A percentile compares a stretch with the other conserved stretches of the same genome.
Conservation (phyloP, 2,888 invertebrate species). For the Oxyteleia sp. region DNA sequence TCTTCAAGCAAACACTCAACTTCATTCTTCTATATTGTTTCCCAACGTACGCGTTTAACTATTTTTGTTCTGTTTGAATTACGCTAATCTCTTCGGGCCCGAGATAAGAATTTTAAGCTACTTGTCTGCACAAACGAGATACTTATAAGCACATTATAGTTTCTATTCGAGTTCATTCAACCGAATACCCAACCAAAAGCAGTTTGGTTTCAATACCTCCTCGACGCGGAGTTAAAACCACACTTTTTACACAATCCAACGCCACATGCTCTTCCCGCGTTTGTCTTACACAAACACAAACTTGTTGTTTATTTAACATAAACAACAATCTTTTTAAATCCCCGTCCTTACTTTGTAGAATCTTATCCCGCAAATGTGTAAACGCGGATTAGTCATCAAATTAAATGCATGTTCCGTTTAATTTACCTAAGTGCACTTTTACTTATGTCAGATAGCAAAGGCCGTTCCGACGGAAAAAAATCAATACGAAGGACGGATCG, state of each 20-base stretch:
- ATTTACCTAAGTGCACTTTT: constrained; percentile 62
- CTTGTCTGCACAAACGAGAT: constrained; percentile 34
- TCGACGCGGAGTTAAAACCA: constrained; percentile 18
- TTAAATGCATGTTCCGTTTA: constrained; percentile 52
- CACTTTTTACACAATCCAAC: constrained; percentile 10
- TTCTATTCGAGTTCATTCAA: constrained; percentile 35
- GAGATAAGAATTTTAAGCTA: constrained; percentile 49
- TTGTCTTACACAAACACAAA: constrained; percentile 32
- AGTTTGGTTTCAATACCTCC: constrained; percentile 50
- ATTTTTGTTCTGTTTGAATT: constrained; percentile 12
- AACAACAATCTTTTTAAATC: neutral
- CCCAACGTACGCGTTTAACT: neutral
- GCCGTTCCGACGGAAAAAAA: constrained; percentile 49
- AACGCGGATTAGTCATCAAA: constrained; percentile 32
- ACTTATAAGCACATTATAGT: constrained; percentile 51
- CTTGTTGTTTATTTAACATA: constrained; percentile 20
- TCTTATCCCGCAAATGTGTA: constrained; percentile 15
- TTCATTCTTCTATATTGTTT: constrained; percentile 3
- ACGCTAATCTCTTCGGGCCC: constrained; percentile 22
- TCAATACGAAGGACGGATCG: constrained; percentile 49
- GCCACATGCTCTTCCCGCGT: constrained; percentile 17
- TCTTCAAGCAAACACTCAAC: neutral
- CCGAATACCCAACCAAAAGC: constrained; percentile 30
- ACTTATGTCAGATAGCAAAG: constrained; percentile 44
- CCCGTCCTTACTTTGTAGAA: neutral